Evolutionary conservation across 2,888 invertebrate species (phyloP), one percentile per base, ranked within the genome.

Genomic region (Apotomis capreana): DNA sequence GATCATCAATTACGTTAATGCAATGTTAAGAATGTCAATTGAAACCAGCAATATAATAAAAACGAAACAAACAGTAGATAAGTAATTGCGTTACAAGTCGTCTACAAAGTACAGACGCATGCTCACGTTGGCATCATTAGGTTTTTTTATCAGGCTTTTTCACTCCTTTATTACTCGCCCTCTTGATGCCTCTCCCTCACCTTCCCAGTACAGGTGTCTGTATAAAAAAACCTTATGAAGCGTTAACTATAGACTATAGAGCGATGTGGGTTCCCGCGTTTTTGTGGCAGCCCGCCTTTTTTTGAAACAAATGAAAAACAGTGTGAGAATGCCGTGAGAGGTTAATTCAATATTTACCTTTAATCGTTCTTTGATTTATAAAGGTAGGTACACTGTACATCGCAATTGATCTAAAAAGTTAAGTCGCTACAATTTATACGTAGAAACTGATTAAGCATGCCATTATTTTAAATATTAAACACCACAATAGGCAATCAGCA

Each of bases 71-170:
- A 44, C 58, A 12, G 36, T 10, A 26, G 15, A 40, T 40, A 40
- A 40, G 36, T 71, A 71, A 68, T 71, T 40, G 67, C 40, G 55
- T 44, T 68, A 62, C 67, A 65, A 37, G 57, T 57, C 54, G 46
- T 49, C 55, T 68, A 60, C 64, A n/a, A 46, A 57, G 52, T 60
- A 64, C 73, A 75, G 79, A 76, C 74, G 74, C 73, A 78, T 89
- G 89, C 89, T 86, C 89, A 89, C 89, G 87, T 83, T 85, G 78
- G 76, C 79, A 83, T 86, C 84, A 87, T 88, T 87, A 87, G 70
- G 68, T 74, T 83, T 84, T 26, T 84, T 84, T 76, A 71, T 72
- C 63, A 55, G 57, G 72, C 78, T 84, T 86, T 87, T 82, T 79
- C 76, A 69, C 52, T 64, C 60, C 62, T 73, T 75, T 72, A 74